Evolutionary conservation across 64 coral and sea anemone species (phyloP).

Genomic region (Catalaphyllia jardinei): DNA sequence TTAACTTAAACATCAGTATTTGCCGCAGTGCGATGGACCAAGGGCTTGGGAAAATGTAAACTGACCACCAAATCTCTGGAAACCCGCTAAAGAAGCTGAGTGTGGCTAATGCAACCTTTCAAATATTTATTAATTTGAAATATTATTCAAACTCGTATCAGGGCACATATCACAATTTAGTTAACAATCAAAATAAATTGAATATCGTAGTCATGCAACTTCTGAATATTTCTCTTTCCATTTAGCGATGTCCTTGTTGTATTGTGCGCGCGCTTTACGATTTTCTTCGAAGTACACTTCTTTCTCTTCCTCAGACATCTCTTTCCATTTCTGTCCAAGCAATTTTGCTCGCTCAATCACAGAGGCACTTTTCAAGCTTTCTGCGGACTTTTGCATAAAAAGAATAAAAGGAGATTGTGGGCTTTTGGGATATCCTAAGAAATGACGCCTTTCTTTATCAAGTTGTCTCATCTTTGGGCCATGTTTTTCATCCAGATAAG

Average conservation of each 20-base stretch:
- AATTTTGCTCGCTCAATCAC: slow-evolving; percentile 18
- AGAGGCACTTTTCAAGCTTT: background rate
- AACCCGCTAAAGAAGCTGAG: no score
- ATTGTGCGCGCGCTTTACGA: slow-evolving; percentile 1
- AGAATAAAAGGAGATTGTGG: slow-evolving; percentile 8
- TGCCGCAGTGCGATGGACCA: no score
- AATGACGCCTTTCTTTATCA: background rate
- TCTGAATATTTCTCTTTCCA: slow-evolving; percentile 22
- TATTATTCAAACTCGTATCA: no score
- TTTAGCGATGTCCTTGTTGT: background rate
- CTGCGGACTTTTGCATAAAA: background rate
- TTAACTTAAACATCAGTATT: no score
- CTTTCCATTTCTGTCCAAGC: slow-evolving; percentile 13
- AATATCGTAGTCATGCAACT: background rate
- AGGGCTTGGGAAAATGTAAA: no score
- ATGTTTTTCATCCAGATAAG: background rate
- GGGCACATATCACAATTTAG: background rate
- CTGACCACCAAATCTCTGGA: no score
- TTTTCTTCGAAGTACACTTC: slow-evolving; percentile 1
- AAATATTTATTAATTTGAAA: no score
- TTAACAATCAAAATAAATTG: background rate
- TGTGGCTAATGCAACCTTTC: no score
- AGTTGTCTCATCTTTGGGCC: background rate
- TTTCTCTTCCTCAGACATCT: background rate
- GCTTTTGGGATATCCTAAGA: slow-evolving; percentile 23